Conservation (phyloP, 2,888 invertebrate genomes). For the Podotricha telesiphe region DNA sequence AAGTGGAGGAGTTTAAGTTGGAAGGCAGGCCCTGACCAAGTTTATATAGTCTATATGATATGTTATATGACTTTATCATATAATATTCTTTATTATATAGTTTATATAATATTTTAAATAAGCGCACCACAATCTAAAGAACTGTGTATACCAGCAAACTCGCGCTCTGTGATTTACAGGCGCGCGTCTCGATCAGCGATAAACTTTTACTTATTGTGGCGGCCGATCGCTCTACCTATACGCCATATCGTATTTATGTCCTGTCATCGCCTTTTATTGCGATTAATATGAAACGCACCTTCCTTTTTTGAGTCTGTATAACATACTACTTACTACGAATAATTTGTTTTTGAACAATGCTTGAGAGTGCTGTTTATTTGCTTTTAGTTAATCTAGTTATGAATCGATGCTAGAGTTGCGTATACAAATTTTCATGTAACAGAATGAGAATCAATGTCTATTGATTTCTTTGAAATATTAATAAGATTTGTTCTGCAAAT, state of each 20-base stretch:
- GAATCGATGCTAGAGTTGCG: no score
- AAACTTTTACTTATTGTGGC: slow-evolving; percentile 71
- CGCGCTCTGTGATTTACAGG: slow-evolving; percentile 64
- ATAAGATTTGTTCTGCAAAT: no score
- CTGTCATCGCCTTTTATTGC: slow-evolving; percentile 67
- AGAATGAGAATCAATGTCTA: no score
- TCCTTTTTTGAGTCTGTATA: slow-evolving; percentile 47
- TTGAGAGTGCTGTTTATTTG: not conserved
- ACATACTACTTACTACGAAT: slow-evolving; percentile 20
- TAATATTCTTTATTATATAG: no score
- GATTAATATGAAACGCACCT: slow-evolving; percentile 55
- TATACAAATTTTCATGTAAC: no score
- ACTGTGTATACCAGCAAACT: slow-evolving; percentile 46
- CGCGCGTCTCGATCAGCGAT: slow-evolving; percentile 63
- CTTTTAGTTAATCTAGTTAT: not conserved
- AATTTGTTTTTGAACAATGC: slow-evolving; percentile 35
- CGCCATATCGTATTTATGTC: slow-evolving; percentile 61
- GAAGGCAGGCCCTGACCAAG: no score
- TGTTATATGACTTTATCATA: no score
- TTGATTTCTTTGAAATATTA: no score
- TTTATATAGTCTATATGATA: no score
- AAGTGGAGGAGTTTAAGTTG: no score
- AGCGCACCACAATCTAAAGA: slow-evolving; percentile 25
- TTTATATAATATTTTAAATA: not conserved
- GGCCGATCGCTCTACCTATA: slow-evolving; percentile 56